Evolutionary conservation across 1,140 invertebrate species (phyloP).

Genomic region (Megalonaias nervosa): DNA sequence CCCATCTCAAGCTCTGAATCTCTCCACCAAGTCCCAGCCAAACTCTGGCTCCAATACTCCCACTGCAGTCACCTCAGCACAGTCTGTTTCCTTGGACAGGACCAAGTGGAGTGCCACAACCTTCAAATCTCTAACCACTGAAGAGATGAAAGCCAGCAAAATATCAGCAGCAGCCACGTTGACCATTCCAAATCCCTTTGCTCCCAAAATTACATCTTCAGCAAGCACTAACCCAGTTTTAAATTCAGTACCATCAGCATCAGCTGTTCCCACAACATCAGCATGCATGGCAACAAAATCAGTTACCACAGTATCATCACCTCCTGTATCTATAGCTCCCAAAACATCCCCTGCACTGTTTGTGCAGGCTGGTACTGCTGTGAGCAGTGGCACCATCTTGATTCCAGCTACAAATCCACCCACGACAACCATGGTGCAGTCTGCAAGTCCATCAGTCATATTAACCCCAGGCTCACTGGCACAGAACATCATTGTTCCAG

Average conservation of each 20-base stretch:
- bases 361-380: not conserved
- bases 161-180: slow-evolving; percentile 9
- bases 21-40: not conserved
- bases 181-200: slow-evolving; percentile 24
- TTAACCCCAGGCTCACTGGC: not conserved
- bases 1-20: not conserved
- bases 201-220: slow-evolving; percentile 1
- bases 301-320: slow-evolving; percentile 1
- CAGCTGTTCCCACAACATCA: slow-evolving; percentile 9
- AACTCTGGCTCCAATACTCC: not conserved
- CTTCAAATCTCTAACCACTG: too few species aligned
- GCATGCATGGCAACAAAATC: not conserved
- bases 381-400: slow-evolving; percentile 5
- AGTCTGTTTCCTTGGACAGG: too few species aligned
- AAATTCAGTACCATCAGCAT: not conserved
- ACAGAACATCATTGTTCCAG: slow-evolving; percentile 17
- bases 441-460: not conserved
- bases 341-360: not conserved
- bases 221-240: not conserved
- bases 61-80: too few species aligned
- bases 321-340: not conserved
- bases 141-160: too few species aligned
- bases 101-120: too few species aligned
- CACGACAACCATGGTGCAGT: not conserved
- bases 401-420: too few species aligned